Evolutionary conservation across 2,113 vertebrate species (phyloP), one percentile per base, ranked within the genome.

Genomic region (Procavia capensis): DNA sequence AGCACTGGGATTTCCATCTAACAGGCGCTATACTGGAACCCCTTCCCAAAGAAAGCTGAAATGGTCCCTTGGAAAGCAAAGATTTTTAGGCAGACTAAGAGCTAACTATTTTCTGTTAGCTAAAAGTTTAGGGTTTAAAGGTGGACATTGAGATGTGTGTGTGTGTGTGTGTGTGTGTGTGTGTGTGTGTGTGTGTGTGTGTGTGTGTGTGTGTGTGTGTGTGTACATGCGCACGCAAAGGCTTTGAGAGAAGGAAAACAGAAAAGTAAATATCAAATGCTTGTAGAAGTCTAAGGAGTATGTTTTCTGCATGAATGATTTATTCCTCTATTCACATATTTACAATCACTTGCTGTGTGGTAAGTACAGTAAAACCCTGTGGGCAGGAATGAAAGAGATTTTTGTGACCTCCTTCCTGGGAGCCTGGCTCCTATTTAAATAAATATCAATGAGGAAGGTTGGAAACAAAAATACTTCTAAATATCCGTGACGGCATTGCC

Each of bases 1-100:
- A 98, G 97, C 87, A 88, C 91, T 98, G 34, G 0, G 93, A 97
- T 98, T 98, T 96, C 80, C 92, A 85, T 97, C 94, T 41, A 84
- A 88, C 39, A 88, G 96, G 61, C 27, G 47, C 68, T 34, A n/a
- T 61, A 79, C 68, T 0, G 2, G 81, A 57, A 89, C 45, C 61
- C 92, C 5, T 59, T 19, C 13, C 27, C 78, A 74, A 3, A 90
- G 57, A 84, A 94, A 64, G 41, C 25, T 63, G 61, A 95, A 70
- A 86, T 63, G n/a, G 41, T 84, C 61, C 31, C 72, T 61, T 66
- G 72, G 54, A 95, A 90, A 78, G 39, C 47, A 47, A 70, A 79
- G 2, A 11, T 43, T 92, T 84, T 84, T 83, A 13, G 93, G 50
- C 50, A 89, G 13, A 84, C 34, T 76, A 92, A 59, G 43, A 43